These are phyloP conservation scores for Patella depressa DNA, from an alignment of 2,888 invertebrate genomes.

Conservation along the genomic window DNA sequence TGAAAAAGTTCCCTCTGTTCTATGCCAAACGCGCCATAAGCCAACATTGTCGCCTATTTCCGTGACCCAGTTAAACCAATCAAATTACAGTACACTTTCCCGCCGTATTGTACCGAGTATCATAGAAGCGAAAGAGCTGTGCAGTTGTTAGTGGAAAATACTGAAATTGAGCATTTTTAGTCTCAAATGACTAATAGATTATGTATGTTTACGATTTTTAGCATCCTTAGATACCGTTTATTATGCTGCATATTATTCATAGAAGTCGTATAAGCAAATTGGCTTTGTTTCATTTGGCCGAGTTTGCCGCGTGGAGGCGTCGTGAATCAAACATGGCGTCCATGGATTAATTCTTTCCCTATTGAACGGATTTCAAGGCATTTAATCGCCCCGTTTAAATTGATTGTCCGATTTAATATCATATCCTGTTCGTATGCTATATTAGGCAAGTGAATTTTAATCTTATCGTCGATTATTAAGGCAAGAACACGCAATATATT, in stretches of 20 bases:
- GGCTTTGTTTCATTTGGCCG: neutral
- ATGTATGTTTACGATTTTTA: too few relatives aligned
- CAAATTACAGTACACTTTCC: constrained; percentile 32
- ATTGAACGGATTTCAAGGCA: constrained; percentile 12
- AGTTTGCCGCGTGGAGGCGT: constrained; percentile 13
- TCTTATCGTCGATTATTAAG: too few relatives aligned
- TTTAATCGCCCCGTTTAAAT: neutral
- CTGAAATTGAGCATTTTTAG: too few relatives aligned
- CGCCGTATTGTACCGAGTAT: constrained; percentile 39
- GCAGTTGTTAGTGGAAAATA: neutral
- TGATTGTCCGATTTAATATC: too few relatives aligned
- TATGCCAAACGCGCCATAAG: neutral
- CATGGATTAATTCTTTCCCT: neutral
- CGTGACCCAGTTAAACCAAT: constrained; percentile 31
- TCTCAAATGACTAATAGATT: too few relatives aligned
- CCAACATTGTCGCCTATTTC: constrained; percentile 24
- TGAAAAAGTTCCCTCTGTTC: neutral
- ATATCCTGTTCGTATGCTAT: too few relatives aligned
- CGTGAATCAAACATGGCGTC: constrained; percentile 3
- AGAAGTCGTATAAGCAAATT: too few relatives aligned
- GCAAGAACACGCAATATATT: too few relatives aligned
- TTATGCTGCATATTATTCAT: too few relatives aligned
- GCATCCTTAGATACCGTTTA: too few relatives aligned
- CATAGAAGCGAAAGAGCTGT: neutral
- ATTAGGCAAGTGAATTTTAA: too few relatives aligned